Conservation (phyloP, 2,113 vertebrate genomes). For the Neopipo cinnamomea region DNA sequence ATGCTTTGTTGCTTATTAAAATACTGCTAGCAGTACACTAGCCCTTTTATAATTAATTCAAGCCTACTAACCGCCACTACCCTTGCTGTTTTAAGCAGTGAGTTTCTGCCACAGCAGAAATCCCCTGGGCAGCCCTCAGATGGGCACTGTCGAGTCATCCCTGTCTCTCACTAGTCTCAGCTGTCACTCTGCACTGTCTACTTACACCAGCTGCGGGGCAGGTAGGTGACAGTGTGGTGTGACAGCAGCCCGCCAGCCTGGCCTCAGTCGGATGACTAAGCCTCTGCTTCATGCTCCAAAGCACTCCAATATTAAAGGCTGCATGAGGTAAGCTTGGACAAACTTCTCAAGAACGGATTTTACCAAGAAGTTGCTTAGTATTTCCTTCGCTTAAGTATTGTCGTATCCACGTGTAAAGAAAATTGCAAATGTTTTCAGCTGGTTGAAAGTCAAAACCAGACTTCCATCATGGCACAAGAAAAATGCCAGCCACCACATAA, state of each 20-base stretch:
- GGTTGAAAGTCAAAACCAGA: neutral
- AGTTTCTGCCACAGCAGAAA: neutral
- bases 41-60: neutral
- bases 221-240: neutral
- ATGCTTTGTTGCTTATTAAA: neutral
- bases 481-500: fast-evolving
- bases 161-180: neutral
- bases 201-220: neutral
- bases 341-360: neutral
- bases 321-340: neutral
- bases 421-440: neutral
- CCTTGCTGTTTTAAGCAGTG: neutral
- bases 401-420: neutral
- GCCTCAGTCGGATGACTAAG: neutral
- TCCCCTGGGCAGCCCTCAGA: neutral
- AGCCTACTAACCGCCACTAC: neutral
- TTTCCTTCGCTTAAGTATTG: neutral
- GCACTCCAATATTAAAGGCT: neutral
- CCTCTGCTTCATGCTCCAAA: neutral
- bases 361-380: neutral
- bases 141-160: neutral
- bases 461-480: fast-evolving
- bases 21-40: neutral
- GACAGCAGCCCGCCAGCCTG: neutral
- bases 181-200: neutral